These are phyloP conservation scores for Drosophila nigrodunni DNA, from an alignment of 1,140 invertebrate genomes.

Conservation along the genomic window DNA sequence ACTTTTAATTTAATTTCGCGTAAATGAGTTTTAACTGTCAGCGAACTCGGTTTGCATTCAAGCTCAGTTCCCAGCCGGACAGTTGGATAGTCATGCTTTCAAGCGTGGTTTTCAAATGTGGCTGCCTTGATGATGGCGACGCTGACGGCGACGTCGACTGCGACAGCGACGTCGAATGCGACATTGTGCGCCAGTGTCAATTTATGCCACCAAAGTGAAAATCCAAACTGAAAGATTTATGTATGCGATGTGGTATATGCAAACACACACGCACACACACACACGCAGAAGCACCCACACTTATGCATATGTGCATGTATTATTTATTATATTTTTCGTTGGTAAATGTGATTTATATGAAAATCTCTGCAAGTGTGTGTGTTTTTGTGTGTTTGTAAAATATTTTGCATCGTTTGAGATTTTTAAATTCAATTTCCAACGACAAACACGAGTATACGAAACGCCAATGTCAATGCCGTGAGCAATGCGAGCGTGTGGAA, in stretches of 20 bases:
- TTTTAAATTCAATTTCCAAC: conserved; percentile 73
- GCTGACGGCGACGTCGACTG: background rate
- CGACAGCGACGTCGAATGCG: conserved; percentile 13
- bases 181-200: conserved; percentile 71
- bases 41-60: conserved; percentile 68
- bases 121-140: conserved; percentile 11
- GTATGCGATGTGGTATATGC: conserved; percentile 38
- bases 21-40: conserved; percentile 83
- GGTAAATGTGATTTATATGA: conserved; percentile 77
- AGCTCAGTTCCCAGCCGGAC: conserved; percentile 46
- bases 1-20: conserved; percentile 83
- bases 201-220: conserved; percentile 82
- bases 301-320: conserved; percentile 35
- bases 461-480: conserved; percentile 35
- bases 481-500: conserved; percentile 56
- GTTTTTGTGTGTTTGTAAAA: conserved; percentile 60
- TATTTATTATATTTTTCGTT: conserved; percentile 74
- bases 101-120: conserved; percentile 67
- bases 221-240: conserved; percentile 82
- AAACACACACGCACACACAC: conserved; percentile 10
- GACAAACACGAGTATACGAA: background rate
- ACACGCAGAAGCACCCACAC: too few species aligned
- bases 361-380: conserved; percentile 59
- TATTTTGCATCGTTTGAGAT: conserved; percentile 76
- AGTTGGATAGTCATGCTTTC: conserved; percentile 62